These are phyloP conservation scores for Bombycilla garrulus DNA, from an alignment of 2,113 vertebrate genomes.

Conservation along the genomic window DNA sequence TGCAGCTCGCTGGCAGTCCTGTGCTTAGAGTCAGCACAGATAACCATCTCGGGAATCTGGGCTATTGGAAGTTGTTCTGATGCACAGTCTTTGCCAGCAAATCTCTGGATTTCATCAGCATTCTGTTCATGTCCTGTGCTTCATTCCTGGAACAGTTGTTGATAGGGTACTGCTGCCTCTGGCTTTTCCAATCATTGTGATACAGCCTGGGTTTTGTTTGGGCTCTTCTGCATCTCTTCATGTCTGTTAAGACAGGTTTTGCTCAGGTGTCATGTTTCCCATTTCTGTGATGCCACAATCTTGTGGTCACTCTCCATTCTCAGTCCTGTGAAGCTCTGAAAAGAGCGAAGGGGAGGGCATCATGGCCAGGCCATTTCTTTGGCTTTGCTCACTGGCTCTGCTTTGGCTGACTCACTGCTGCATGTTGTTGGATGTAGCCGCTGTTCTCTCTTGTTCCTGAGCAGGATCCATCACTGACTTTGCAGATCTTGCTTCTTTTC, in stretches of 20 bases:
- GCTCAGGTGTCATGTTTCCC: fast-evolving
- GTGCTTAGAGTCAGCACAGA: neutral
- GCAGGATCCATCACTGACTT: neutral
- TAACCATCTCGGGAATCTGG: neutral
- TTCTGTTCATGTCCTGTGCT: neutral
- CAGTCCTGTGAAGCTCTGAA: neutral
- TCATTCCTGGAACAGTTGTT: neutral
- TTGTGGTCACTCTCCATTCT: neutral
- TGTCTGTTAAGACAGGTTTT: neutral
- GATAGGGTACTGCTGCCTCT: neutral
- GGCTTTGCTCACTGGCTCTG: neutral
- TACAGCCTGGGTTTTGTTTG: neutral
- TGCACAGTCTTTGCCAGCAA: neutral
- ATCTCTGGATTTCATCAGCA: neutral
- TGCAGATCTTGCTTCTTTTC: neutral
- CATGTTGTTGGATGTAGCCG: neutral
- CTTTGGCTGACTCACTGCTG: neutral
- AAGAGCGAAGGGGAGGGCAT: neutral
- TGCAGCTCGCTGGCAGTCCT: neutral
- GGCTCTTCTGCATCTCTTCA: neutral
- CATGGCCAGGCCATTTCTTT: neutral
- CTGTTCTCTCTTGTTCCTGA: neutral
- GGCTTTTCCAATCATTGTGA: neutral
- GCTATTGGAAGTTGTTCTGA: neutral
- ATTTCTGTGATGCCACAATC: neutral